Conservation (phyloP, 1,140 invertebrate species). For the Diuraphis noxia region DNA sequence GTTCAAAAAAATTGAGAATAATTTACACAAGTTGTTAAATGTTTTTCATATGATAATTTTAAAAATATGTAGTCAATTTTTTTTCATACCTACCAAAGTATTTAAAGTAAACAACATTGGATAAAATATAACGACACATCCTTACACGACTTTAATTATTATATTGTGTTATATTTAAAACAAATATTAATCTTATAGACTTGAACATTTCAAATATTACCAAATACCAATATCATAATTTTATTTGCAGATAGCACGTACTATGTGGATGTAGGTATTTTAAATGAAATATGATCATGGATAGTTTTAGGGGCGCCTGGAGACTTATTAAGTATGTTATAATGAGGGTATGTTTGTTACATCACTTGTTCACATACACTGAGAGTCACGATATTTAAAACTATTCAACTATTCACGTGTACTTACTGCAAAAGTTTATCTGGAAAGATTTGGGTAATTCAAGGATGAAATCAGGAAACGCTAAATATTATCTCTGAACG, state of each 20-base stretch:
- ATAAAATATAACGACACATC: neutral
- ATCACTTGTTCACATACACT: no score
- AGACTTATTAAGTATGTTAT: slow-evolving; percentile 1
- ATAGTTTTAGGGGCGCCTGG: neutral
- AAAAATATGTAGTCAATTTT: neutral
- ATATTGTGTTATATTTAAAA: neutral
- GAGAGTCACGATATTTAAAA: neutral
- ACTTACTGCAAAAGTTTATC: neutral
- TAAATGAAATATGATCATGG: neutral
- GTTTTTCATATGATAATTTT: neutral
- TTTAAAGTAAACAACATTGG: neutral
- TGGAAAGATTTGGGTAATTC: neutral
- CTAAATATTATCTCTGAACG: neutral
- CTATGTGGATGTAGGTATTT: neutral
- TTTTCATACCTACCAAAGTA: no score
- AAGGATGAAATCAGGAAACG: neutral
- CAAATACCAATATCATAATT: neutral
- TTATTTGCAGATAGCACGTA: neutral
- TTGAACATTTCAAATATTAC: neutral
- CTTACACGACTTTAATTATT: neutral
- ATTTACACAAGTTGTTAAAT: neutral
- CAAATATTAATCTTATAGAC: neutral
- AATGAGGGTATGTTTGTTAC: neutral
- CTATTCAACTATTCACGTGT: neutral
- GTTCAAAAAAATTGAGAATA: neutral